phyloP scores from a whole-genome alignment of 2,888 invertebrate genomes.

The Eristalis intricaria region DNA sequence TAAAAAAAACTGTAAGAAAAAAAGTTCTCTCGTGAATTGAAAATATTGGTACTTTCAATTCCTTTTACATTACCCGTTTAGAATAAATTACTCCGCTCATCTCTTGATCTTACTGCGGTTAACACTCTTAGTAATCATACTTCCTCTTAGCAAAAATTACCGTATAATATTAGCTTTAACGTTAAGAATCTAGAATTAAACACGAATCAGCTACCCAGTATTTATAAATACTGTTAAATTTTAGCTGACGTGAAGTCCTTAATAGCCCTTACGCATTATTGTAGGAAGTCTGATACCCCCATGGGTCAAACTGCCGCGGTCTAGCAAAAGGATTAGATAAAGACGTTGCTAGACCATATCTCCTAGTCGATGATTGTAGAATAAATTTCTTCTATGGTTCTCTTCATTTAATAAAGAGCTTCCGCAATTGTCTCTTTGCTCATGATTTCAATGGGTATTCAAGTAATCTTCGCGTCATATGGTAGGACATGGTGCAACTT shows the following conservation, averaged over 20 bases:
- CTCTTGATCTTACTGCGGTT: background rate
- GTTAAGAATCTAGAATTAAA: no score
- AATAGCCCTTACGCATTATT: background rate
- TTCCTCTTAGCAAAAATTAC: background rate
- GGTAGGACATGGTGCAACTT: background rate
- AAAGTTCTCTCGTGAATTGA: no score
- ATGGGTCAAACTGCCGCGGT: no score
- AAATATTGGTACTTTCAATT: background rate
- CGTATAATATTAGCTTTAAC: conserved; percentile 18
- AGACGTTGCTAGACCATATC: no score
- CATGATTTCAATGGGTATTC: background rate
- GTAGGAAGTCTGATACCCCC: background rate
- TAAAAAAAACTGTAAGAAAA: background rate
- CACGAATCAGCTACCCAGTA: no score
- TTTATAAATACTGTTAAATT: background rate
- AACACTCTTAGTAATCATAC: background rate
- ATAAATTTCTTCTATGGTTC: background rate
- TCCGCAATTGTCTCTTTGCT: conserved; percentile 26
- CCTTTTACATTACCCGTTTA: no score
- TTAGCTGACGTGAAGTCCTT: conserved; percentile 5
- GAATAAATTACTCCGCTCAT: background rate
- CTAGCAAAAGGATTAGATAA: no score
- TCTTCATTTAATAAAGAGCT: conserved; percentile 21
- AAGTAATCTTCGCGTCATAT: background rate
- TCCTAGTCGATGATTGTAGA: background rate